phyloP scores from a whole-genome alignment of 2,888 invertebrate species.

The Diarsia dahlii region DNA sequence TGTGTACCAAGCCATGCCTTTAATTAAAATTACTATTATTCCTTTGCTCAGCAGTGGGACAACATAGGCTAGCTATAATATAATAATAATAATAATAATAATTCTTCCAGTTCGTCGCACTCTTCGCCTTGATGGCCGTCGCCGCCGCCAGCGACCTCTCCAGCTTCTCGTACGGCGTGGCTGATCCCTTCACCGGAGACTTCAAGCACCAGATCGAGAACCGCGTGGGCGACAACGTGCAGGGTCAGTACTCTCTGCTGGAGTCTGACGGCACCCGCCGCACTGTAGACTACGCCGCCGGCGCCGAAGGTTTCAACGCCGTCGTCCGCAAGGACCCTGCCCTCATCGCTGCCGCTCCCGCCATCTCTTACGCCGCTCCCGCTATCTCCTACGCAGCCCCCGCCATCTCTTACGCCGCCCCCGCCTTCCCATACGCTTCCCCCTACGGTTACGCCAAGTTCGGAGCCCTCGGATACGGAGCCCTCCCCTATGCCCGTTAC shows the following conservation, averaged over 20 bases:
- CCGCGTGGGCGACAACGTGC: constrained; percentile 72
- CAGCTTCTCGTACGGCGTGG: constrained; percentile 88
- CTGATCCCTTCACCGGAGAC: constrained; percentile 89
- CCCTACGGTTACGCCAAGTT: constrained; percentile 50
- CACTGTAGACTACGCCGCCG: constrained; percentile 89
- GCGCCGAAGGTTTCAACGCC: constrained; percentile 89
- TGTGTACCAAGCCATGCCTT: background rate
- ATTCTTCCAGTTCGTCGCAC: constrained; percentile 76
- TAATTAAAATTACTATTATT: background rate
- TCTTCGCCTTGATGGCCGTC: constrained; percentile 76
- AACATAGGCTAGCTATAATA: too few species aligned
- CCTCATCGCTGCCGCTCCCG: constrained; percentile 68
- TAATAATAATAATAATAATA: too few species aligned
- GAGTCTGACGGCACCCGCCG: constrained; percentile 89
- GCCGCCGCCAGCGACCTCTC: constrained; percentile 76
- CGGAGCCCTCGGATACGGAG: constrained; percentile 50
- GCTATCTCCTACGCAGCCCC: constrained; percentile 65
- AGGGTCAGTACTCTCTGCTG: constrained; percentile 79
- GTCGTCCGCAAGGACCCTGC: constrained; percentile 88
- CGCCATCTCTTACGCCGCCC: constrained; percentile 26
- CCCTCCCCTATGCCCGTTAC: constrained; percentile 64
- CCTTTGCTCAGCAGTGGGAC: too few species aligned
- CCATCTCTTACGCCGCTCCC: constrained; percentile 59
- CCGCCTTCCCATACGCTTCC: constrained; percentile 26
- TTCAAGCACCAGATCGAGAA: constrained; percentile 85